Base-by-base conservation (phyloP, 1,140 invertebrate genomes). In the Cardiocondyla obscurior region DNA sequence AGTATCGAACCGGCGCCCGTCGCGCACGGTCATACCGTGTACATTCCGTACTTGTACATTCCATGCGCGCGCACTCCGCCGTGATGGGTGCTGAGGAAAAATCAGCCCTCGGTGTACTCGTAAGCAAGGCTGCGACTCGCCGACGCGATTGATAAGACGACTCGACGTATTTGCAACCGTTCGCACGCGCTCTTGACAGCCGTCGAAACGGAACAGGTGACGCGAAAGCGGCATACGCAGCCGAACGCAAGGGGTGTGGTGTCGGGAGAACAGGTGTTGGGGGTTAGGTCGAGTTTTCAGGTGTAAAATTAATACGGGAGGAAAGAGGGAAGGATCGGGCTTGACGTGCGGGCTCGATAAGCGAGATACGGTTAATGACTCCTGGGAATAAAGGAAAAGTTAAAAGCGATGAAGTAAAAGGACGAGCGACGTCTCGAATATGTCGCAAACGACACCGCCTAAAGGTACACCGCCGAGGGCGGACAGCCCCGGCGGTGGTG, bases 1-100 rank as follows among this genome's bases (percentile, higher is more conserved):
- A 94, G 94, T 94, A 94, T 94, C 93, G 94, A 94, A 93, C 94
- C 93, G 93, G 92, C 94, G 86, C 76, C 88, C 85, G 87, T 88
- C 58, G 81, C 58, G 90, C 82, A 82, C 90, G 86, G 90, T 87
- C 87, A 89, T 84, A 85, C 90, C 85, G 82, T 39, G 16, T 79
- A 79, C 82, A 82, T 88, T 88, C 87, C 87, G 51, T 84, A 76
- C 88, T 72, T 42, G 42, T 62, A 33, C 58, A 51, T 74, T 83
- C 55, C 69, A 83, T 65, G 44, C 44, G 42, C 58, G 33, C 65
- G 25, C 60, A 33, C 42, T 49, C 55, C 28, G 57, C 19, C 19
- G 12, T 44, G 28, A 28, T 62, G 25, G 57, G 28, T 64, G 19
- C 39, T 49, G 55, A 49, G 4, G 8, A 28, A 76, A 42, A 36